Base-by-base conservation (phyloP, 2,113 vertebrate species). In the Anolis sagrei region DNA sequence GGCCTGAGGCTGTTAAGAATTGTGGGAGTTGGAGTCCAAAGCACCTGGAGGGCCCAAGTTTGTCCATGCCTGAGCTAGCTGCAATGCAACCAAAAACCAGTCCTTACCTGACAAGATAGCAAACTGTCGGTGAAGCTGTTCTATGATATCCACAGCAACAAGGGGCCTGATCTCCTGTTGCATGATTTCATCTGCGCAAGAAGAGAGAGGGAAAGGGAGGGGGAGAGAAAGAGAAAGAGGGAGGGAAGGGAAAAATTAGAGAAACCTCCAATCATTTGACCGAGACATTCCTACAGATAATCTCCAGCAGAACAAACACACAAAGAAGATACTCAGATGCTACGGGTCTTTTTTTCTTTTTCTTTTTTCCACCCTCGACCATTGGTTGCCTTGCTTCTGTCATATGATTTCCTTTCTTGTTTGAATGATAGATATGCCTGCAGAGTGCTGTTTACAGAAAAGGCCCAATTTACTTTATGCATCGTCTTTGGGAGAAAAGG, bases 81-180 rank as follows among this genome's bases (percentile, higher is more conserved):
- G 11, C 81, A 81, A 73, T 18, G 25, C 73, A 78, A 84, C 61
- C 23, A 25, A 23, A 81, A 81, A 80, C 61, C 25, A 75, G 10
- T 48, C 72, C 96, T 94, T 97, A 99, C 98, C 98, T 97, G 98
- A 98, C 81, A 99, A 96, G 92, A 98, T 96, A 83, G 98, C 98
- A 94, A 99, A 99, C 88, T 98, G 97, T 82, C 97, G 96, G 95
- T 99, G 98, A 81, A 99, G 97, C 89, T 99, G 98, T 93, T 99
- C 98, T 73, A 98, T 98, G 91, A 99, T 98, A 94, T 99, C 98
- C 69, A 97, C 97, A 5, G 98, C 98, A 86, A 98, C 96, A 90
- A 98, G 95, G 2, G 98, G 98, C 92, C 98, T 96, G 92, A 99
- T 98, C 89, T 99, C 98, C 96, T 98, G 98, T 93, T 99, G 98